A percentile compares a stretch with the other conserved stretches of the same genome.
Conservation (phyloP, 2,797 vertebrate species). For the Eptatretus atami region DNA sequence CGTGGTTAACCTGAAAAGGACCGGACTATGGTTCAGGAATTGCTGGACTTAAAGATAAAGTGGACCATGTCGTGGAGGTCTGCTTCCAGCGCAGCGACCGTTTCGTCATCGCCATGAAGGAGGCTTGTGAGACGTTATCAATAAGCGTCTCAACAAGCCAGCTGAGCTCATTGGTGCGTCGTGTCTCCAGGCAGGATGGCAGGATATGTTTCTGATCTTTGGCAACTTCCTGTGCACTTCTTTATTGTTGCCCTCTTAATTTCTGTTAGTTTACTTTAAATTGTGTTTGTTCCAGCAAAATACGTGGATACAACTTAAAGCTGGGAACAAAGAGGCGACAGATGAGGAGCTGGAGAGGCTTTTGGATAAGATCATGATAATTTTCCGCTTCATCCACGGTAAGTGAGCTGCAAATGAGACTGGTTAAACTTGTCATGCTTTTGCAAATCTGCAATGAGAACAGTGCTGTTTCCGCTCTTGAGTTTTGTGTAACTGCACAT, state of each 20-base stretch:
- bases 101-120: constrained; percentile 96
- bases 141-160: constrained; percentile 93
- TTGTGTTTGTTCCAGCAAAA: constrained; percentile 32
- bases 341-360: constrained; percentile 97
- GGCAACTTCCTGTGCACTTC: background rate
- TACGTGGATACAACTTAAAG: constrained; percentile 82
- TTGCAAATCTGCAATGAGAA: no score
- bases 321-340: constrained; percentile 95
- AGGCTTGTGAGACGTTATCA: constrained; percentile 96
- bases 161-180: constrained; percentile 74
- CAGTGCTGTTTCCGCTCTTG: no score
- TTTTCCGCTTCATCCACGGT: constrained; percentile 99
- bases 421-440: no score
- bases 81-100: constrained; percentile 94
- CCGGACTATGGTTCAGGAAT: constrained; percentile 92
- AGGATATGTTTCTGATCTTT: no score
- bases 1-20: constrained; percentile 97
- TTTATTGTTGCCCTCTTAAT: constrained; percentile 7
- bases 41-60: constrained; percentile 96
- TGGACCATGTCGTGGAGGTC: constrained; percentile 72
- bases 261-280: constrained; percentile 6
- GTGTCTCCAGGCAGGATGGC: constrained; percentile 7
- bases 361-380: constrained; percentile 99
- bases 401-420: constrained; percentile 12
- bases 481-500: background rate